Evolutionary conservation across 2,888 invertebrate genomes (phyloP), one percentile per base, ranked within the genome.

Genomic region (Leucoptera coffeella): DNA sequence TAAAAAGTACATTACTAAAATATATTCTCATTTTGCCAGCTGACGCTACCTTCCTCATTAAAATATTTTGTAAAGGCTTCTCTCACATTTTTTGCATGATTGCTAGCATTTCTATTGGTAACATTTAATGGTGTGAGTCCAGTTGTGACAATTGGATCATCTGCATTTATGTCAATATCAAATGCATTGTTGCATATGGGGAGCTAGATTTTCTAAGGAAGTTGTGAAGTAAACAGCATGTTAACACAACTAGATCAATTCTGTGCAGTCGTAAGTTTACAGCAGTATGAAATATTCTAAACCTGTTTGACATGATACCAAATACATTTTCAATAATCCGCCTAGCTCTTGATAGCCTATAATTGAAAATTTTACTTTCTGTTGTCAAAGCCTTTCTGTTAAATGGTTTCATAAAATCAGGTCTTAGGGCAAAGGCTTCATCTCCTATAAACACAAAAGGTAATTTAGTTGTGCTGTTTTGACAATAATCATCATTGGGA

Each of bases 321-420:
- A 33, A 31, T 21, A 28, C 29, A 29, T 30, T 30, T 32, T 34
- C 32, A 15, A 19, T 21, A 15, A 28, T 20, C 20, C 31, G 23
- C 14, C 31, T 25, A 12, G 28, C 33, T 23, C 31, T 21, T 19
- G 21, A 29, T 13, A 33, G 15, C 26, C 33, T 23, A 23, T 35
- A 33, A 17, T 33, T 30, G 22, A 21, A 30, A 13, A 31, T 30
- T 14, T 23, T 14, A 23, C 27, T 27, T 22, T 27, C 26, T 12
- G 26, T 24, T 23, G 26, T 27, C 20, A 30, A 27, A 11, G 24
- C 29, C 13, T 15, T 12, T 31, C 27, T 27, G 10, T 17, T 22
- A 21, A 14, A 23, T 3, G 28, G 28, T 12, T 24, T 28, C 29
- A 29, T 29, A 21, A 29, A 25, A n/a, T n/a, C n/a, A n/a, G n/a